phyloP scores from a whole-genome alignment of 1,140 invertebrate genomes.

The Caligus rogercresseyi region DNA sequence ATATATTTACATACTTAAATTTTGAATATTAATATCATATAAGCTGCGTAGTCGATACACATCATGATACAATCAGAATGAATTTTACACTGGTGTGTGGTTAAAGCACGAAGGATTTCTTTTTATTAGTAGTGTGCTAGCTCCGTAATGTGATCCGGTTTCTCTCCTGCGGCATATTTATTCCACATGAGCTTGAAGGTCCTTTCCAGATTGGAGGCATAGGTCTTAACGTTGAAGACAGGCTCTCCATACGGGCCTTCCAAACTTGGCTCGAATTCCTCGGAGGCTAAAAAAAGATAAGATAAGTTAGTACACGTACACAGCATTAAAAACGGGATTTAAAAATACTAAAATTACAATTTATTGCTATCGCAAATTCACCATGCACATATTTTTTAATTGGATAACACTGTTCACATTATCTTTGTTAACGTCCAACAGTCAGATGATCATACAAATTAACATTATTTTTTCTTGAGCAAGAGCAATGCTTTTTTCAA shows the following conservation, averaged over 20 bases:
- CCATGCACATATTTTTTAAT: background rate
- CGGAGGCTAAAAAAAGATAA: constrained; percentile 53
- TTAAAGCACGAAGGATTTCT: background rate
- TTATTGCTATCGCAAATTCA: background rate
- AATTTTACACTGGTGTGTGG: background rate
- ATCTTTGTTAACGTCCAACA: too few relatives aligned
- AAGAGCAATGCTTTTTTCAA: too few relatives aligned
- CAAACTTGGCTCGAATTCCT: constrained; percentile 84
- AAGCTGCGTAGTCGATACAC: too few relatives aligned
- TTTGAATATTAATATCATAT: too few relatives aligned
- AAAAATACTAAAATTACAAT: background rate
- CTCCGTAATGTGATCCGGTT: constrained; percentile 53
- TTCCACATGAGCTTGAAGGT: constrained; percentile 77
- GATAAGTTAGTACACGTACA: background rate
- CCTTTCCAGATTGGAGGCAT: constrained; percentile 69
- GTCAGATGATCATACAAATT: too few relatives aligned
- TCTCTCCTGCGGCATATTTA: constrained; percentile 44
- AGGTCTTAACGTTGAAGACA: constrained; percentile 78
- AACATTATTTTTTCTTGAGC: too few relatives aligned
- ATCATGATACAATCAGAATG: background rate
- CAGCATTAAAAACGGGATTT: background rate
- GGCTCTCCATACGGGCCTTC: constrained; percentile 64
- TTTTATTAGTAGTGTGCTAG: constrained; percentile 21
- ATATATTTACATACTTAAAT: background rate
- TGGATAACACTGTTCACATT: too few relatives aligned